Evolutionary conservation across 2,888 invertebrate genomes (phyloP).

Genomic region (Cephus pulcher): DNA sequence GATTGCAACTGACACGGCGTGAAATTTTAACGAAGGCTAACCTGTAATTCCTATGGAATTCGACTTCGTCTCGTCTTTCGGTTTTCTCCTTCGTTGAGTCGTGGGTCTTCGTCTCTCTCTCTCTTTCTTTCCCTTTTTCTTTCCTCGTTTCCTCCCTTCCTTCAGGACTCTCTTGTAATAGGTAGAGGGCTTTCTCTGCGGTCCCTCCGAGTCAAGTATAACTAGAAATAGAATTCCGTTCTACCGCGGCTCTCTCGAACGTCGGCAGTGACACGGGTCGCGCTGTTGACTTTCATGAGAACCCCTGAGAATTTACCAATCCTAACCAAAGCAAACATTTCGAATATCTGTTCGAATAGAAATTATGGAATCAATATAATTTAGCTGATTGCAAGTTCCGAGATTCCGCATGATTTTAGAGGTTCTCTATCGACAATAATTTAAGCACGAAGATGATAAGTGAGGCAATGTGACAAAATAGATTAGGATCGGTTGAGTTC

Average conservation of each 20-base stretch:
- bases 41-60: constrained; percentile 1
- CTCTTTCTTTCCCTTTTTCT: neutral
- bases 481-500: neutral
- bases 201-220: neutral
- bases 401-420: neutral
- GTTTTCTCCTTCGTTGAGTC: neutral
- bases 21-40: constrained; percentile 39
- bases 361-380: neutral
- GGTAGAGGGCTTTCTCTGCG: neutral
- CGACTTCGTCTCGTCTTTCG: neutral
- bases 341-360: neutral
- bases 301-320: neutral
- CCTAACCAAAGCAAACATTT: neutral
- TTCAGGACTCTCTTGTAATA: neutral
- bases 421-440: neutral
- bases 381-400: neutral
- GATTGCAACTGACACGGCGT: constrained; percentile 28
- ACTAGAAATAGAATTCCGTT: neutral
- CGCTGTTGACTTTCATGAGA: neutral
- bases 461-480: neutral
- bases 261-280: constrained; percentile 15
- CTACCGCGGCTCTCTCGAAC: neutral
- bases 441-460: neutral
- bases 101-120: neutral
- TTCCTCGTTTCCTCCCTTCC: neutral